A percentile compares a stretch with the other conserved stretches of the same genome.
These are phyloP conservation scores for Enteromius radiatus DNA, from an alignment of 2,797 vertebrate genomes.

Conservation along the genomic window DNA sequence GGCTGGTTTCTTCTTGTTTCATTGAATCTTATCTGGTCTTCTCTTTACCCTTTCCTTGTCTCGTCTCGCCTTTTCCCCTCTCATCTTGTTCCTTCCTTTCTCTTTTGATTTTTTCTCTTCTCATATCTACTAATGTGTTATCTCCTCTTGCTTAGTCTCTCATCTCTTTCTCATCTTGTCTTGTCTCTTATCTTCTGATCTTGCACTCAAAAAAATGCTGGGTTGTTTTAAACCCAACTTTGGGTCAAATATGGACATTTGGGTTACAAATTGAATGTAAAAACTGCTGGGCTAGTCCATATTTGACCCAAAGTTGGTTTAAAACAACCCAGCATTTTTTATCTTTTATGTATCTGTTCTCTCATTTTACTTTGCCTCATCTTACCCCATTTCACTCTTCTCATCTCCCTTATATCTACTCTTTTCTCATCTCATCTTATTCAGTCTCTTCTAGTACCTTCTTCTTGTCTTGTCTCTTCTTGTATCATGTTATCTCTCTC, in stretches of 20 bases:
- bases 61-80: background rate
- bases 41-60: background rate
- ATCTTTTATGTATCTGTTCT: constrained; percentile 39
- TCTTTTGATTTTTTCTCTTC: background rate
- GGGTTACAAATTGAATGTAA: too few species aligned
- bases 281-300: too few species aligned
- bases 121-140: background rate
- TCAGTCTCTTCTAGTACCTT: background rate
- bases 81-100: background rate
- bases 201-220: too few species aligned
- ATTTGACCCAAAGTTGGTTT: too few species aligned
- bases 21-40: background rate
- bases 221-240: too few species aligned
- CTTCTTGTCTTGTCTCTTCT: background rate
- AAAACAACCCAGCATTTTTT: too few species aligned
- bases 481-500: background rate
- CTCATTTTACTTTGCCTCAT: constrained; percentile 26
- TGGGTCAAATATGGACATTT: too few species aligned
- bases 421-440: background rate
- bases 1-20: background rate
- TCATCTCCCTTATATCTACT: background rate
- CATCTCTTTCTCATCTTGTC: background rate
- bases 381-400: too few species aligned
- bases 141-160: background rate
- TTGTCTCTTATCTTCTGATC: background rate